Conservation (phyloP, 2,888 invertebrate species). For the Acronicta aceris region DNA sequence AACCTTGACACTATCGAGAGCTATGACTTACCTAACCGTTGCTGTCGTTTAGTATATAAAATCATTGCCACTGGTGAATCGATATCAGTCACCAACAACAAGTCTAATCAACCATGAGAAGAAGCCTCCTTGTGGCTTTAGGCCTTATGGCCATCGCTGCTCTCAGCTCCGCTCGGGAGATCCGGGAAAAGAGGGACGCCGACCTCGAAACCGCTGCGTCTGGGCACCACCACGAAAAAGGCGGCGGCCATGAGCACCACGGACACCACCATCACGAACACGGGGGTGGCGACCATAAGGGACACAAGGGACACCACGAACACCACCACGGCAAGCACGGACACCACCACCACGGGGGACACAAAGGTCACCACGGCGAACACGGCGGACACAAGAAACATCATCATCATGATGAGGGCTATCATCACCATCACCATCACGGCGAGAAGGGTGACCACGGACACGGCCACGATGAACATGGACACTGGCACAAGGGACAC, state of each 20-base stretch:
- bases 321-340: conserved; percentile 92
- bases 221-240: conserved; percentile 79
- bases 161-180: conserved; percentile 83
- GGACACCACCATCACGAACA: conserved; percentile 90
- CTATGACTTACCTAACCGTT: conserved; percentile 74
- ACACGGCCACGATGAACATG: conserved; percentile 86
- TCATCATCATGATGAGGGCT: conserved; percentile 91
- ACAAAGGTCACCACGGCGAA: conserved; percentile 90
- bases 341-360: conserved; percentile 91
- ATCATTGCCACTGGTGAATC: conserved; percentile 69
- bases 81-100: conserved; percentile 78
- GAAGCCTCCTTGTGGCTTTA: conserved; percentile 72
- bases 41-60: conserved; percentile 78
- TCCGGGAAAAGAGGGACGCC: conserved; percentile 81
- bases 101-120: conserved; percentile 76
- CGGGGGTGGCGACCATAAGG: conserved; percentile 91
- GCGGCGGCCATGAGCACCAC: conserved; percentile 91
- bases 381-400: conserved; percentile 91
- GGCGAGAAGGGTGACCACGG: conserved; percentile 91
- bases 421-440: conserved; percentile 90
- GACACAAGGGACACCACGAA: conserved; percentile 91
- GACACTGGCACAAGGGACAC: conserved; percentile 94
- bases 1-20: conserved; percentile 78
- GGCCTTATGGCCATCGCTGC: conserved; percentile 86
- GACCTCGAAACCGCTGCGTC: conserved; percentile 89